Evolutionary conservation across 2,888 invertebrate species (phyloP).

Genomic region (Polietes domitor): DNA sequence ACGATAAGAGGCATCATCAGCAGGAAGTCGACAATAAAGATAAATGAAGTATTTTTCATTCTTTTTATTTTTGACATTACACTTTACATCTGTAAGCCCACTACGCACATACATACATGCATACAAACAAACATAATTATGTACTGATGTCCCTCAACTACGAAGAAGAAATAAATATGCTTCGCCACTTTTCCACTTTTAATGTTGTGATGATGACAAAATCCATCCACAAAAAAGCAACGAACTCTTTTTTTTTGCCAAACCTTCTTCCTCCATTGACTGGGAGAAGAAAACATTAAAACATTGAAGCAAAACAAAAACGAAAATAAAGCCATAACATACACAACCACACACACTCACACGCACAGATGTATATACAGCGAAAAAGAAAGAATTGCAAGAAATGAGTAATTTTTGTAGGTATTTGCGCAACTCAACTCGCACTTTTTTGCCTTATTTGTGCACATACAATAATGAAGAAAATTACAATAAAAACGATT

Average conservation of each 20-base stretch:
- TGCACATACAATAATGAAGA: conserved; percentile 65
- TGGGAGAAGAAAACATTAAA: conserved; percentile 25
- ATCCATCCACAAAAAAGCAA: conserved; percentile 12
- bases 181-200: background rate
- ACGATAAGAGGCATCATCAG: background rate
- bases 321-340: conserved; percentile 47
- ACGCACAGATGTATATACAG: background rate
- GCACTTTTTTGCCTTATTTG: conserved; percentile 71
- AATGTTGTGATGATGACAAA: conserved; percentile 11
- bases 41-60: background rate
- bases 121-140: background rate
- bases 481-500: conserved; percentile 57
- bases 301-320: conserved; percentile 57
- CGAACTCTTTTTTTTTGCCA: conserved; percentile 22
- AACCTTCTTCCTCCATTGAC: conserved; percentile 27
- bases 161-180: background rate
- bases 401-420: conserved; percentile 70
- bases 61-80: background rate
- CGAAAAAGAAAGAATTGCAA: conserved; percentile 58
- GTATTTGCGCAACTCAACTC: conserved; percentile 71
- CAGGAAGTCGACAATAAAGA: background rate
- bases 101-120: background rate
- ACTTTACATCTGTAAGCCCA: background rate
- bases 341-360: background rate
- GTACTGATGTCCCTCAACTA: background rate